Evolutionary conservation across 2,888 invertebrate species (phyloP).

Genomic region (Epinotia nisella): DNA sequence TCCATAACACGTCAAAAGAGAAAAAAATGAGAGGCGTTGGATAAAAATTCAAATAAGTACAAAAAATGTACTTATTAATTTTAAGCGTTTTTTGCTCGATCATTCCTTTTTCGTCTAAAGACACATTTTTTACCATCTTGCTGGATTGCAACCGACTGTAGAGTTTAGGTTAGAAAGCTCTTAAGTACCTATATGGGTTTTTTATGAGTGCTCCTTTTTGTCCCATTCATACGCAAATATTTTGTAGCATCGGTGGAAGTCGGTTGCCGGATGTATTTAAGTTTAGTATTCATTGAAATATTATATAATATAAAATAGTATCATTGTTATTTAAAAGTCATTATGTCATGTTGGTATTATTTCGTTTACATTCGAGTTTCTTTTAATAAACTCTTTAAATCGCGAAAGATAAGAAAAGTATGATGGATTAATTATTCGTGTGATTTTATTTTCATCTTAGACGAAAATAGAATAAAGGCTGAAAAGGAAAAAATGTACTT

Average conservation of each 20-base stretch:
- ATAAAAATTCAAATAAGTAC: slow-evolving; percentile 36
- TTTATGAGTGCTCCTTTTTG: too few relatives aligned
- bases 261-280: background rate
- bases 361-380: too few relatives aligned
- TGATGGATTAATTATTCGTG: background rate
- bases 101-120: slow-evolving; percentile 37
- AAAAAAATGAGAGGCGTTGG: slow-evolving; percentile 19
- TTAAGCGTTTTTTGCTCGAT: slow-evolving; percentile 21
- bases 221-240: too few relatives aligned
- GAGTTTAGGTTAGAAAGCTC: background rate
- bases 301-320: too few relatives aligned
- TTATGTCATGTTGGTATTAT: too few relatives aligned
- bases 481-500: background rate
- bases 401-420: background rate
- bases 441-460: slow-evolving; percentile 7
- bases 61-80: slow-evolving; percentile 38
- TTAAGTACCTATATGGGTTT: too few relatives aligned
- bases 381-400: background rate
- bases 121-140: background rate
- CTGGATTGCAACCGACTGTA: slow-evolving; percentile 1
- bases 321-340: too few relatives aligned
- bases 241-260: background rate
- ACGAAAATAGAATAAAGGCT: slow-evolving; percentile 30
- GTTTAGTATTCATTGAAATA: too few relatives aligned
- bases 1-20: slow-evolving; percentile 18